Base-by-base conservation (phyloP, 2,797 vertebrate species). In the Leptoclinus maculatus region DNA sequence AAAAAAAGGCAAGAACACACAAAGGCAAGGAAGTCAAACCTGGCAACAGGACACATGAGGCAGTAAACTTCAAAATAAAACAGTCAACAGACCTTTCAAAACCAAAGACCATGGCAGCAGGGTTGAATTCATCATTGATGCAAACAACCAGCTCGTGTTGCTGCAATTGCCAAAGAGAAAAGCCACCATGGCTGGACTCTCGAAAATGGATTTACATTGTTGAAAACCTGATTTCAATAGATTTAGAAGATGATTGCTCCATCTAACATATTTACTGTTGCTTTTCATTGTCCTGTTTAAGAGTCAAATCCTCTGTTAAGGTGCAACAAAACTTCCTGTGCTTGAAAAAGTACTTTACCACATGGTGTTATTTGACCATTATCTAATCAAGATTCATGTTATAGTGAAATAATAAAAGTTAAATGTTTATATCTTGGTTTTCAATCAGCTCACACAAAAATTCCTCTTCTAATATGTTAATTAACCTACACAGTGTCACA, bases 101-200 rank as follows among this genome's bases (percentile, higher is more conserved):
- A 43, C 14, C 41, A 14, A 43, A 17, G 14, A 43, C 41, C 41
- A 43, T 17, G 5, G 21, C 45, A 47, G 45, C 9, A 47, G 17
- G 45, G 4, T 57, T 32, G 4, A 63, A 67, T 72, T 2, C 17
- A 45, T 76, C 10, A 51, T 29, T 75, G n/a, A 77, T 64, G 19
- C 29, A 64, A 76, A 69, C 29, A 21, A 53, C 23, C 36, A 54
- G 25, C 36, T 29, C 39, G 51, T 1, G 23, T 57, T 2, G 1
- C 45, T 74, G 45, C 19, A 39, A 57, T 47, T 13, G 23, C 7
- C 17, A 62, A 54, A 66, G 7, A 68, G 7, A 25, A 41, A 64
- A 49, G 23, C 7, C 5, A 49, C 12, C 36, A 23, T 11, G 23
- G 29, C 23, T 56, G 9, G 3, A 19, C 1, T 25, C 36, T 34